A percentile compares a stretch with the other conserved stretches of the same genome.
Evolutionary conservation across 2,113 vertebrate genomes (phyloP).

Genomic region (Canis aureus): DNA sequence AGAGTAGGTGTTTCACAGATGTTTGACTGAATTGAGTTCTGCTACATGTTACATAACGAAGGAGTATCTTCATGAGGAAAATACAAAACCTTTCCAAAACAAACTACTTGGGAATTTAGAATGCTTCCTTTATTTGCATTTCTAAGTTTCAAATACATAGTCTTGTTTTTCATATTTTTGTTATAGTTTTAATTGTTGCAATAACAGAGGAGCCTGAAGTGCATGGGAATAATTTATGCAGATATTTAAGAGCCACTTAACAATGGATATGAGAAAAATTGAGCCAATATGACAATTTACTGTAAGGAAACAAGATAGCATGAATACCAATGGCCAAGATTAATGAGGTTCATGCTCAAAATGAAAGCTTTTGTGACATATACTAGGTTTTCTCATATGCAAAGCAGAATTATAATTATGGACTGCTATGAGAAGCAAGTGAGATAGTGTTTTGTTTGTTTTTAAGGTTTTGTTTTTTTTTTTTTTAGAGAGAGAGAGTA

Average conservation of each 20-base stretch:
- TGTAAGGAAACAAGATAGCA: constrained; percentile 8
- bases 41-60: not conserved
- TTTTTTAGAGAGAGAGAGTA: too few relatives aligned
- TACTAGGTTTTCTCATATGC: not conserved
- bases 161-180: not conserved
- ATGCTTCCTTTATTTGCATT: not conserved
- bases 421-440: not conserved
- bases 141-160: not conserved
- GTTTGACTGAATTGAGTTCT: not conserved
- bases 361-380: constrained; percentile 35
- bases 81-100: not conserved
- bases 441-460: not conserved
- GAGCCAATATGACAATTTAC: not conserved
- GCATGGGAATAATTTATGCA: not conserved
- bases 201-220: not conserved
- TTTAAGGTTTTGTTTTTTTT: too few relatives aligned
- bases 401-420: constrained; percentile 22
- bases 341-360: not conserved
- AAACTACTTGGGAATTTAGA: not conserved
- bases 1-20: not conserved
- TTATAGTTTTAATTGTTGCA: constrained; percentile 20
- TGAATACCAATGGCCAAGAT: not conserved
- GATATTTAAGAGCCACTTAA: not conserved
- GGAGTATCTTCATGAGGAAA: not conserved
- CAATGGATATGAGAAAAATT: constrained; percentile 41